Percentiles rank a stretch among this genome's conserved stretches.
phyloP scores from a whole-genome alignment of 2,113 vertebrate species.

The Blennius ocellaris region DNA sequence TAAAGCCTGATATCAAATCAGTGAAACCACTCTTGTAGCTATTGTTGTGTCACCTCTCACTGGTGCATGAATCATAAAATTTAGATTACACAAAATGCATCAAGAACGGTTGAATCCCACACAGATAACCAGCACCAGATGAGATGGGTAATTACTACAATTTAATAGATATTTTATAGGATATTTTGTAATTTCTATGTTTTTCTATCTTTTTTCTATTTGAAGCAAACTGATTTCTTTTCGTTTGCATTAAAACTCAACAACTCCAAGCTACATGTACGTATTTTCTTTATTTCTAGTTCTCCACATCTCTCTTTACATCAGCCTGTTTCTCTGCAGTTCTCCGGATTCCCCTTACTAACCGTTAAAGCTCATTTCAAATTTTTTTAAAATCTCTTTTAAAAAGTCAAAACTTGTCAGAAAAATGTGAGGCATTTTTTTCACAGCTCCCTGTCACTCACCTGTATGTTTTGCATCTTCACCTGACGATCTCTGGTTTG shows the following conservation, averaged over 20 bases:
- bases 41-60: slow-evolving; percentile 37
- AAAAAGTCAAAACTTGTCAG: too few relatives aligned
- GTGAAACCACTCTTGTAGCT: slow-evolving; percentile 50
- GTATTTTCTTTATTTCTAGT: too few relatives aligned
- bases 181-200: too few relatives aligned
- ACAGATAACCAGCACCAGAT: slow-evolving; percentile 7
- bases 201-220: too few relatives aligned
- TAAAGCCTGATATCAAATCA: slow-evolving; percentile 65
- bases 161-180: neutral
- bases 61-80: slow-evolving; percentile 38
- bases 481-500: slow-evolving; percentile 20
- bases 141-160: neutral
- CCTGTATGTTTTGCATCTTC: slow-evolving; percentile 2
- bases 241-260: too few relatives aligned
- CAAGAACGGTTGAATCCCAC: slow-evolving; percentile 15
- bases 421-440: neutral
- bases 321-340: too few relatives aligned
- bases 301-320: too few relatives aligned
- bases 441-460: neutral
- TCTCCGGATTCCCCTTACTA: too few relatives aligned
- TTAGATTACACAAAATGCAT: slow-evolving; percentile 35
- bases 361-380: too few relatives aligned
- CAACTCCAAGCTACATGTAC: too few relatives aligned
- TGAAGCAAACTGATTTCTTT: too few relatives aligned
- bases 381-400: too few relatives aligned